Evolutionary conservation across 2,797 vertebrate genomes (phyloP).

Genomic region (Anas bahamensis): DNA sequence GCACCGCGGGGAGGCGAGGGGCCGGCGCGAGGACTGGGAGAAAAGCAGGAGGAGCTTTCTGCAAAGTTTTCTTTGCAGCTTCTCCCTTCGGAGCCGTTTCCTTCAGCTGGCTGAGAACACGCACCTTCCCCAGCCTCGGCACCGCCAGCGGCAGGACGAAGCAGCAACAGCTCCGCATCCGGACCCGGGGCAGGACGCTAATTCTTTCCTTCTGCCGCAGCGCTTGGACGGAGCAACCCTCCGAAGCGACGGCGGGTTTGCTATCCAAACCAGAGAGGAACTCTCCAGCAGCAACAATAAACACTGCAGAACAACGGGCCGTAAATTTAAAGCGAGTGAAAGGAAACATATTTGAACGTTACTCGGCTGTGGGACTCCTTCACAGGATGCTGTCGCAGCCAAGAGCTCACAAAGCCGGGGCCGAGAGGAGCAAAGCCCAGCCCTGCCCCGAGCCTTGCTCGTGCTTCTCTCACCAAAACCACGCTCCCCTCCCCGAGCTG

Average conservation of each 20-base stretch:
- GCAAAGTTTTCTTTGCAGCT: rapidly evolving
- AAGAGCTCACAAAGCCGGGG: neutral
- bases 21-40: rapidly evolving
- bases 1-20: rapidly evolving
- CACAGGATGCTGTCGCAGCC: neutral
- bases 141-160: neutral
- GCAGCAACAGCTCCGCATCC: neutral
- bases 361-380: neutral
- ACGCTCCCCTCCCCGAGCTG: neutral
- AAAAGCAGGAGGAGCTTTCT: neutral
- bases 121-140: slow-evolving; percentile 5
- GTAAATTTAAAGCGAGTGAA: slow-evolving; percentile 23
- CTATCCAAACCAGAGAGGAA: slow-evolving; percentile 53
- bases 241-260: neutral
- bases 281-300: slow-evolving; percentile 57
- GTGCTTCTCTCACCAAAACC: neutral
- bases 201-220: slow-evolving; percentile 49
- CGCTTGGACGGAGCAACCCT: slow-evolving; percentile 27
- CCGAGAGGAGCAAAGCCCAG: neutral
- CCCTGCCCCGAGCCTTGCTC: neutral
- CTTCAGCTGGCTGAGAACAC: neutral
- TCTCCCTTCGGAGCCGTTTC: neutral
- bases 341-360: slow-evolving; percentile 18
- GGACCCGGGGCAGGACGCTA: neutral
- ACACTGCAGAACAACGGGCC: slow-evolving; percentile 23